Base-by-base conservation (phyloP, 2,888 invertebrate species). In the Chrysolina oricalcia region DNA sequence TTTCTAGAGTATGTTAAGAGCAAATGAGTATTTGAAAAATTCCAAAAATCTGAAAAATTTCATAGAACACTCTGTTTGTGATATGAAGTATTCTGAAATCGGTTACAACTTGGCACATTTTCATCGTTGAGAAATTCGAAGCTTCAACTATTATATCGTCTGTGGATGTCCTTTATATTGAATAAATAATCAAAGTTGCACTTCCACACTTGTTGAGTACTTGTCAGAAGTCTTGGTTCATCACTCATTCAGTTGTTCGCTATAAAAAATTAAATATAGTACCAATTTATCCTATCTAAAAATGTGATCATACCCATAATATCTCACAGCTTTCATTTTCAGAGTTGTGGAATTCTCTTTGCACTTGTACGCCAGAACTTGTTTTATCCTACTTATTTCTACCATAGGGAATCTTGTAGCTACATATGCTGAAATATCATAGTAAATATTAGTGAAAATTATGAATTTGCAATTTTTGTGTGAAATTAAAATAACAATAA, bases 271-370 rank as follows among this genome's bases (percentile, higher is more conserved):
- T 46, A 68, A 17, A 41, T 63, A 41, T 40, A 15, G 23, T 40
- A 19, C 4, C 43, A 41, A 17, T 62, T 21, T 27, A 17, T 53
- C 35, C 17, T 19, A 17, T 1, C 40, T 1, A 62, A 19, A 56
- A 46, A 72, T 73, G 43, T n/a, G 77, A 53, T 17, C 84, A 82
- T 83, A 88, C 86, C 87, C 86, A 78, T 87, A 88, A 83, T 91
- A 93, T 90, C 93, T 92, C 85, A 93, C 93, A 65, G 93, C 93
- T 87, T 93, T 91, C 93, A 94, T 93, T 88, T 93, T 90, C 76
- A 94, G 92, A 81, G 94, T 93, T 65, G 94, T 93, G 83, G 93
- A 94, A 89, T 94, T 94, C 88, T 94, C 94, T 89, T 94, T 94
- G 88, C 94, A 94, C 89, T 94, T 94, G 89, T 94, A 94, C 35